Conservation (phyloP, 2,797 vertebrate genomes). For the Coregonus sp. region DNA sequence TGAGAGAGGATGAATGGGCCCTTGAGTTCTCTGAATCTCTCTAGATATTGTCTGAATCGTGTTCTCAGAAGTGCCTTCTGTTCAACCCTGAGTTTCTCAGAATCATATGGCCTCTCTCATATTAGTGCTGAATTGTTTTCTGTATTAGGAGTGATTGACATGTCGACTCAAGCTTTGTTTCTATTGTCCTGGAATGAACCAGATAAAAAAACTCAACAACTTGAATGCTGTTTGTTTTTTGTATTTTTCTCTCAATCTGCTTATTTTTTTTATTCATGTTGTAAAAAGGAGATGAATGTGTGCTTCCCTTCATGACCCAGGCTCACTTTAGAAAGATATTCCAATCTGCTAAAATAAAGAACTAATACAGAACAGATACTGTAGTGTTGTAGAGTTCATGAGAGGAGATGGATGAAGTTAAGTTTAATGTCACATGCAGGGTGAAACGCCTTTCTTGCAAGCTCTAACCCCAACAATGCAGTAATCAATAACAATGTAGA, state of each 20-base stretch:
- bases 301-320: conserved; percentile 37
- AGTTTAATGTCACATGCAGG: too few relatives aligned
- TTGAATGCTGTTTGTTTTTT: background rate
- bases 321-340: background rate
- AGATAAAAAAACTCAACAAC: conserved; percentile 16
- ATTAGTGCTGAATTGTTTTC: conserved; percentile 11
- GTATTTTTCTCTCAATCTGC: conserved; percentile 5
- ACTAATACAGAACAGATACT: too few relatives aligned
- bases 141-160: background rate
- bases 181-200: background rate
- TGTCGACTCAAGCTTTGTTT: background rate
- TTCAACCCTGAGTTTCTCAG: background rate
- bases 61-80: conserved; percentile 51
- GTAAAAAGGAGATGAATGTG: background rate
- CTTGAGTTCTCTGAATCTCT: background rate
- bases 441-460: too few relatives aligned
- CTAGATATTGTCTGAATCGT: background rate
- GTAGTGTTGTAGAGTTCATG: too few relatives aligned
- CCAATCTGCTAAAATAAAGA: conserved; percentile 42
- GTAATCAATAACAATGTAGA: too few relatives aligned
- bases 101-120: conserved; percentile 15
- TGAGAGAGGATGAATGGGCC: too few relatives aligned
- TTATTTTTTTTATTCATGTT: background rate
- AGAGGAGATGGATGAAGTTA: too few relatives aligned
- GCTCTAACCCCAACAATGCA: too few relatives aligned